phyloP scores from a whole-genome alignment of 2,113 vertebrate species.

The Gopherus flavomarginatus region DNA sequence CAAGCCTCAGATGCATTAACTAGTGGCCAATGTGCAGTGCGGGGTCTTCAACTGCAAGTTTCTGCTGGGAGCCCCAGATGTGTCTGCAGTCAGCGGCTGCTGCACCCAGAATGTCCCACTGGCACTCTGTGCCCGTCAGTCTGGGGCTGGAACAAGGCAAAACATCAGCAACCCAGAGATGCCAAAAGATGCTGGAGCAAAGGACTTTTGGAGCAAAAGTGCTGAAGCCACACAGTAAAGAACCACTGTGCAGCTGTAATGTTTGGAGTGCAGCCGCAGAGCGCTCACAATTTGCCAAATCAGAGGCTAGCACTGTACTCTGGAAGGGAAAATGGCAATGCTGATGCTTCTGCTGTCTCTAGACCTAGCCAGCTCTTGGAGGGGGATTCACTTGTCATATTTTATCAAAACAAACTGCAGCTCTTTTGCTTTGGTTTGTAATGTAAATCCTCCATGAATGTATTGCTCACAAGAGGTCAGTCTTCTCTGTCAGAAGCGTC shows the following conservation, averaged over 20 bases:
- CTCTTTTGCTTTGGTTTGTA: background rate
- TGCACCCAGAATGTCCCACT: constrained; percentile 26
- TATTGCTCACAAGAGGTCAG: background rate
- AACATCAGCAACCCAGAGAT: background rate
- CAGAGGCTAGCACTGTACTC: background rate
- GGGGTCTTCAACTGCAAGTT: constrained; percentile 39
- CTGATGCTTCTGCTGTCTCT: background rate
- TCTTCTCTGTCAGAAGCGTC: background rate
- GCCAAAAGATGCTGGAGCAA: background rate
- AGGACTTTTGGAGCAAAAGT: background rate
- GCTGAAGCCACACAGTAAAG: background rate
- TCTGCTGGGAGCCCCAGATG: background rate
- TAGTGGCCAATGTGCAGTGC: constrained; percentile 26
- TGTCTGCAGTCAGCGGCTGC: constrained; percentile 15
- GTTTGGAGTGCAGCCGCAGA: background rate
- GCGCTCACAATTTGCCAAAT: background rate
- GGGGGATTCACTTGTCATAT: background rate
- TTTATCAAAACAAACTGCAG: background rate
- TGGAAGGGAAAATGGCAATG: background rate
- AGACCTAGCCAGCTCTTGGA: background rate
- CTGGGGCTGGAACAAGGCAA: background rate
- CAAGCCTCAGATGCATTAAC: constrained; percentile 38
- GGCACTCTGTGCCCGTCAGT: constrained; percentile 12
- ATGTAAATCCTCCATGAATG: background rate
- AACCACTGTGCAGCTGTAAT: background rate